Evolutionary conservation across 2,797 vertebrate species (phyloP), one percentile per base, ranked within the genome.

Genomic region (Smutsia gigantea): DNA sequence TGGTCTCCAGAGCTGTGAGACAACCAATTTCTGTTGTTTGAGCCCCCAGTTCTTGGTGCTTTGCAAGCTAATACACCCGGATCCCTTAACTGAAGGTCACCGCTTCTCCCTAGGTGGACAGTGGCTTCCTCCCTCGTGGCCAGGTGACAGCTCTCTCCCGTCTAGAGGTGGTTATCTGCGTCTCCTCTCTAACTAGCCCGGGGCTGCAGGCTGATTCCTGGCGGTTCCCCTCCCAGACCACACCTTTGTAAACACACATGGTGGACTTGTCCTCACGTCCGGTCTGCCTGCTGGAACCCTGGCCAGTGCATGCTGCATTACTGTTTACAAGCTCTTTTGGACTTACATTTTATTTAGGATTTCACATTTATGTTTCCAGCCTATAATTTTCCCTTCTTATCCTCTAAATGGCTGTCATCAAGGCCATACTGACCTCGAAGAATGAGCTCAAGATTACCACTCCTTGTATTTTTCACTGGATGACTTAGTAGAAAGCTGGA

Each of bases 221-320:
- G 27, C 0, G 15, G 15, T 12, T 19, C 46, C 21, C 27, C 57
- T 37, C 71, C 61, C 19, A 7, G 2, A 19, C 25, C 46, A 66
- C 19, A 1, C 1, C 18, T 78, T 18, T 55, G 51, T 42, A n/a
- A 42, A 15, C 0, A 42, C 34, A 31, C 74, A 5, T 4, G 2
- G 10, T 7, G 1, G 29, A 5, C 13, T 11, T 3, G 17, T 64
- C 46, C 55, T 29, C 1, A 18, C 0, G 3, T 0, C 0, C 0
- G 3, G 8, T 2, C 46, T 9, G 10, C 53, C 66, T 25, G 17
- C 3, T 4, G 17, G 49, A 27, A 5, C n/a, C 19, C 59, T 13
- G 59, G 59, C 39, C 7, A 4, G 25, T 1, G 2, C 9, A 2
- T 0, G 7, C 71, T 34, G 4, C 31, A 10, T 15, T 2, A 31